A percentile compares a stretch with the other conserved stretches of the same genome.
These are phyloP conservation scores for Yponomeuta cagnagella DNA, from an alignment of 2,888 invertebrate genomes.

Conservation along the genomic window DNA sequence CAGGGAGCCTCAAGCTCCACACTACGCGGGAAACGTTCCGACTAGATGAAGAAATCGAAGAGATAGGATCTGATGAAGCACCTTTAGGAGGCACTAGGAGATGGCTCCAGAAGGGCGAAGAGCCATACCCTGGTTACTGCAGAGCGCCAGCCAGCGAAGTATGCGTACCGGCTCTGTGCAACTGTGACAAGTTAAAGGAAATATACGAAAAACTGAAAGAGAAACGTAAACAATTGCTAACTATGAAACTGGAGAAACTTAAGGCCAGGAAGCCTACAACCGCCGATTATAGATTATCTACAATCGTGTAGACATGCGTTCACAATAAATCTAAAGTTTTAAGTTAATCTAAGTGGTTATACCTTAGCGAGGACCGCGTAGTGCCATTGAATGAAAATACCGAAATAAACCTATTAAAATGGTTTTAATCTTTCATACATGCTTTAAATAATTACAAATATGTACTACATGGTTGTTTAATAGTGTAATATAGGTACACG, in stretches of 20 bases:
- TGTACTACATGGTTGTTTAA: neutral
- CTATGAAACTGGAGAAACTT: neutral
- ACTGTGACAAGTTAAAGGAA: constrained; percentile 42
- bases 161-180: constrained; percentile 49
- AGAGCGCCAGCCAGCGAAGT: constrained; percentile 43
- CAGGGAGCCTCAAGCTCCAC: constrained; percentile 42
- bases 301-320: too few relatives aligned
- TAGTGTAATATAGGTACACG: neutral
- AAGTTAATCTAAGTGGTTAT: too few relatives aligned
- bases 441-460: neutral
- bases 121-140: constrained; percentile 62
- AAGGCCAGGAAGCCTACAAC: neutral
- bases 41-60: constrained; percentile 5
- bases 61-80: constrained; percentile 2
- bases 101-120: constrained; percentile 47
- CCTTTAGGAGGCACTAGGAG: constrained; percentile 32
- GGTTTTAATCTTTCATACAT: neutral
- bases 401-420: neutral
- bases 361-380: too few relatives aligned
- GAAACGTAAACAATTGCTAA: neutral
- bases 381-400: too few relatives aligned
- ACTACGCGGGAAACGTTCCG: constrained; percentile 21
- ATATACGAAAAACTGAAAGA: constrained; percentile 34
- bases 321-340: too few relatives aligned
- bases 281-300: too few relatives aligned